Evolutionary conservation across 2,797 vertebrate genomes (phyloP), one percentile per base, ranked within the genome.

Genomic region (Enteromius thamalakanensis): DNA sequence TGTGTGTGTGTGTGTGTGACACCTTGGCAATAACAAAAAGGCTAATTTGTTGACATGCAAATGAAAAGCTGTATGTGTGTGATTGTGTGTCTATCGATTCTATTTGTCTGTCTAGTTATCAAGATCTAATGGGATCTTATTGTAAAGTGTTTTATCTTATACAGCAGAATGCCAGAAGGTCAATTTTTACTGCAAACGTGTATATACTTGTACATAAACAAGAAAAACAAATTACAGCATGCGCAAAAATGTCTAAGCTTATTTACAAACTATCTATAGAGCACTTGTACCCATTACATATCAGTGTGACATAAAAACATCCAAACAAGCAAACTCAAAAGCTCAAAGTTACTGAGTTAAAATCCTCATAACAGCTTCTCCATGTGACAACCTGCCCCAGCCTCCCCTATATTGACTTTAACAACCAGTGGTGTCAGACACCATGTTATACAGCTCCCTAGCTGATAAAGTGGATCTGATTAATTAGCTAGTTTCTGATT

Each of bases 401-500:
- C 42, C n/a, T 70, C 49, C 32, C 47, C n/a, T 55, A 3, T 58
- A 58, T 14, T 69, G 23, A 69, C 34, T 58, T 69, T 70, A 26
- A 58, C 65, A 77, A 12, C 7, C 65, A 45, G 8, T 5, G 7
- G 37, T 37, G 40, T 60, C 51, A 70, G 23, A 34, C 4, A 5
- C 17, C 69, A 32, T 81, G 40, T 55, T 55, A 55, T n/a, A 55
- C 53, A 55, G 53, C 49, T 69, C n/a, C 29, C 42, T 4, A 67
- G 17, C 64, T 37, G 19, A 69, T 67, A 34, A 70, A 77, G 51
- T 77, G 40, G 26, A 47, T 70, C 26, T 8, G 17, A 49, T 49
- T 83, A 83, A 83, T 83, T 70, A 83, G 26, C 19, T 77, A 77
- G 71, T 77, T 37, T 47, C 37, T 26, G 17, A 74, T 81, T 64